Evolutionary conservation across 2,888 invertebrate species (phyloP), one percentile per base, ranked within the genome.

Genomic region (Mythimna albipuncta): DNA sequence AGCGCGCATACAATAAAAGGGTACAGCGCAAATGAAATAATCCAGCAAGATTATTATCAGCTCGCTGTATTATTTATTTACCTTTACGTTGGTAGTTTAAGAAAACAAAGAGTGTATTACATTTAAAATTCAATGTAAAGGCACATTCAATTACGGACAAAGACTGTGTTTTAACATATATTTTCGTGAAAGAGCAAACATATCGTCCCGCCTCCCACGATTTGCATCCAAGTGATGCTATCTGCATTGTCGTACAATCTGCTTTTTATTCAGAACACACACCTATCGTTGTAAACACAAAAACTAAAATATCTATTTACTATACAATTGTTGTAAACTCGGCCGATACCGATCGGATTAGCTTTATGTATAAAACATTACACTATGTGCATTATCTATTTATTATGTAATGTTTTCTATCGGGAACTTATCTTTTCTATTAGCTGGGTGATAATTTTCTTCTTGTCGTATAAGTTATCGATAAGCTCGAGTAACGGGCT

Each of bases 91-190:
- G 85, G 84, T 87, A 87, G 85, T 87, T 90, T 86, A 86, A 89
- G 88, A 90, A 91, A 90, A 92, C 91, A 91, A 91, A 91, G 89
- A 91, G 85, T 85, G 82, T 88, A 90, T 91, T 90, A 90, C 92
- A 94, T 93, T 93, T 93, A 91, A 94, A 94, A 93, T 91, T 94
- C 92, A 94, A 94, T 93, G 92, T 88, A 88, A 88, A 89, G 86
- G 85, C 88, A 87, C 90, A 90, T 92, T 91, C 91, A 93, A 92
- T 94, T 94, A 92, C 88, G 82, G 84, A 85, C 87, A 86, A 88
- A 87, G 85, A 90, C 89, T 90, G 85, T 88, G 81, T 91, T 91
- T 91, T 89, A 91, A 89, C 91, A 92, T 92, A 91, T 91, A 91
- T 91, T 88, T 87, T 90, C 83, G 82, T 83, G 81, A 88, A 88